A percentile compares a stretch with the other conserved stretches of the same genome.
Evolutionary conservation across 2,888 invertebrate genomes (phyloP).

Genomic region (Metacarcinus magister): DNA sequence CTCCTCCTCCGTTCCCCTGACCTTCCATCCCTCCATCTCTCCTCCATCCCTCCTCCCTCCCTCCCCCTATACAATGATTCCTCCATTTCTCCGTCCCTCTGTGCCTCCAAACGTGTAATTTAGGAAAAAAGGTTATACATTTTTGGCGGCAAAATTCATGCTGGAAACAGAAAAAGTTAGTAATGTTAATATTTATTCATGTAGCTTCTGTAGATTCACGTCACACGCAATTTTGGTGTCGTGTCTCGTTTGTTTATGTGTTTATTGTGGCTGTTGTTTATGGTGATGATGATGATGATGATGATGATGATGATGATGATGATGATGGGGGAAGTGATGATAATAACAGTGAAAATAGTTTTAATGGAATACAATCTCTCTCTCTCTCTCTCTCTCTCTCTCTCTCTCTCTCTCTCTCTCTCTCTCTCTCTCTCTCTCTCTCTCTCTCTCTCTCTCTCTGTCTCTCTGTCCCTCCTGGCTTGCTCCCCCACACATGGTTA

Average conservation of each 20-base stretch:
- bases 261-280: neutral
- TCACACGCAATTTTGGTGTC: neutral
- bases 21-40: neutral
- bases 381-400: conserved; percentile 48
- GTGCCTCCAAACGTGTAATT: neutral
- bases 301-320: neutral
- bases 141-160: neutral
- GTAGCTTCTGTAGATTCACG: neutral
- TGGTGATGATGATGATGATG: neutral
- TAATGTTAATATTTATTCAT: conserved; percentile 4
- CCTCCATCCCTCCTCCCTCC: neutral
- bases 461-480: neutral
- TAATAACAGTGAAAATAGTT: too few relatives aligned
- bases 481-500: neutral
- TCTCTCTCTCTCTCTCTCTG: neutral
- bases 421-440: neutral
- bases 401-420: conserved; percentile 46
- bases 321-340: too few relatives aligned
- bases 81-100: neutral
- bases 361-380: neutral
- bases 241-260: neutral
- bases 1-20: neutral
- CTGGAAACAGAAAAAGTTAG: neutral
- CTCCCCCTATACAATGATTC: neutral
- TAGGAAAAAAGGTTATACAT: neutral